phyloP scores from a whole-genome alignment of 2,797 vertebrate genomes.

The Hyperoplus lanceolatus region DNA sequence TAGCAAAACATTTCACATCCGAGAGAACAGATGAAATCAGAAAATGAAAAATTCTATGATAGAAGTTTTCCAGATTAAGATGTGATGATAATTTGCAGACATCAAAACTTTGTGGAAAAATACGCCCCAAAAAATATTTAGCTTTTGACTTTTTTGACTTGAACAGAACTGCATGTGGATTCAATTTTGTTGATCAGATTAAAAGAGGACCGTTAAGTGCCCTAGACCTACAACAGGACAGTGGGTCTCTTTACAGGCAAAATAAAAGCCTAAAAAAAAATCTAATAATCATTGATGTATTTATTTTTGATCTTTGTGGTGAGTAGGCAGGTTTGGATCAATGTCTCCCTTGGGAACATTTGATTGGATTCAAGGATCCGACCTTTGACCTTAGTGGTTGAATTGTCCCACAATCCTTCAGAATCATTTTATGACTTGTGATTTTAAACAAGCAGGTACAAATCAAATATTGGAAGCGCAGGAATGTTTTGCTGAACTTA shows the following conservation, averaged over 20 bases:
- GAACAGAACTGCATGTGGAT: not conserved
- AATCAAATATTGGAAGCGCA: not conserved
- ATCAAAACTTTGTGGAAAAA: not conserved
- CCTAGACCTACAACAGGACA: not conserved
- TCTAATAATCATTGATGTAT: constrained; percentile 11
- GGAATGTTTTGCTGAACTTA: not conserved
- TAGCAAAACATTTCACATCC: constrained; percentile 6
- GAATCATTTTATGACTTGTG: not conserved
- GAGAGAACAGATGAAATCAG: constrained; percentile 28
- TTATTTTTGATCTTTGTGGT: constrained; percentile 4
- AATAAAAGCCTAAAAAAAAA: constrained; percentile 11
- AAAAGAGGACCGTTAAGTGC: not conserved
- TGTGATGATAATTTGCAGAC: not conserved
- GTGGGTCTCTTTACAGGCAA: not conserved
- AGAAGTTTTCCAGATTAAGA: constrained; percentile 1
- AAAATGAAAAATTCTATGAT: constrained; percentile 8
- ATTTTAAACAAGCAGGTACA: not conserved
- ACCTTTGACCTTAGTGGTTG: constrained; percentile 21
- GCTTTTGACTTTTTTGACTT: not conserved
- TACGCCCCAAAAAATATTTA: not conserved
- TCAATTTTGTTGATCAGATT: not conserved
- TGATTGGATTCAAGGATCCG: constrained; percentile 6
- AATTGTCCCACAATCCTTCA: not conserved
- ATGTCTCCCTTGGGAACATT: constrained; percentile 18
- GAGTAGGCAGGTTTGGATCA: not conserved